Evolutionary conservation across 2,797 vertebrate species (phyloP), one percentile per base, ranked within the genome.

Genomic region (Prionace glauca): DNA sequence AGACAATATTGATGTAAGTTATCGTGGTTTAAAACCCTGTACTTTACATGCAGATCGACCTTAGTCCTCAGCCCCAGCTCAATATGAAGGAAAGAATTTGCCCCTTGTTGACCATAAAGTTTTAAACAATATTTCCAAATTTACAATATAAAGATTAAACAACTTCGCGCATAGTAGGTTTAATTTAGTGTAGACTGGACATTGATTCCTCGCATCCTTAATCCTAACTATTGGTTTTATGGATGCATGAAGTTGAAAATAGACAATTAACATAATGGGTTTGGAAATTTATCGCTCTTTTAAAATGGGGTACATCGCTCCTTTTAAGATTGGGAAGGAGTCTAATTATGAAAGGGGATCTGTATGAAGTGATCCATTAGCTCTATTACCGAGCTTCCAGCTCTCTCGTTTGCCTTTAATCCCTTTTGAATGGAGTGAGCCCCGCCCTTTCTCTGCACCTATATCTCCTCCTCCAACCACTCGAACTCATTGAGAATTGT

Each of bases 341-440:
- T 41, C 90, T 69, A 9, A 45, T 69, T 92, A 62, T 92, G 90
- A 92, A 92, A 92, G 62, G 90, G 90, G 65, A 92, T 92, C 90
- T 92, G 62, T 69, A 92, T 67, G 90, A 92, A 92, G 90, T 92
- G 90, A 41, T 92, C 90, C 90, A 92, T 92, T 92, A 92, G 90
- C 90, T 92, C 90, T 92, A 92, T 92, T 92, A 92, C 90, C 62
- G 36, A 65, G 90, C 65, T 92, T 69, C 90, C 90, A 92, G 32
- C 62, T 67, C 29, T 32, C 90, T 92, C 90, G 7, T 92, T 92
- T 69, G n/a, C 65, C 36, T 69, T 92, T 92, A 92, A 92, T 92
- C 90, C 62, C 90, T 36, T 65, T 69, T 92, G 90, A 92, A 92
- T 92, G 65, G 90, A 69, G 3, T 69, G 90, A 67, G 62, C 62